phyloP scores from a whole-genome alignment of 2,113 vertebrate species.

The Okapia johnstoni region DNA sequence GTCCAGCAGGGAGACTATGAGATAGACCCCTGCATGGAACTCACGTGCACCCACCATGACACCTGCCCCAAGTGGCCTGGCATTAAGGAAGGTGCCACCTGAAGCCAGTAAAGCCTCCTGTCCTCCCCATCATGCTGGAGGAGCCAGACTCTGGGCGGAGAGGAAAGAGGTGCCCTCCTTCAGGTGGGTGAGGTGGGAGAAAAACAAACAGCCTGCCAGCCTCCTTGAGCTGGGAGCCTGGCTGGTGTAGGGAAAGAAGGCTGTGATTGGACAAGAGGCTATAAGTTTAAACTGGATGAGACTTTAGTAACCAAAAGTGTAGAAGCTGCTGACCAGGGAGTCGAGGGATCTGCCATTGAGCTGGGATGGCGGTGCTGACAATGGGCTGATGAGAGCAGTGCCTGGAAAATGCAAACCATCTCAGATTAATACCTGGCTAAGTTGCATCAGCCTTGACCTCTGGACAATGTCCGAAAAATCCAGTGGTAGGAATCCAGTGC shows the following conservation, averaged over 20 bases:
- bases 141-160: not conserved
- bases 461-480: not conserved
- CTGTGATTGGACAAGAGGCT: not conserved
- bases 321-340: not conserved
- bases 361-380: not conserved
- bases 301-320: not conserved
- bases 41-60: not conserved
- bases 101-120: not conserved
- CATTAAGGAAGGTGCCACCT: not conserved
- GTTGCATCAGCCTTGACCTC: not conserved
- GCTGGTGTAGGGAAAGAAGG: fast-evolving
- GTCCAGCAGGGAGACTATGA: not conserved
- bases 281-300: not conserved
- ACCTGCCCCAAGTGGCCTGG: not conserved
- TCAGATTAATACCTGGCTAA: not conserved
- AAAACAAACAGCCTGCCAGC: not conserved
- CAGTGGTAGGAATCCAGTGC: fast-evolving
- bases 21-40: not conserved
- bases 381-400: not conserved
- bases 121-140: not conserved
- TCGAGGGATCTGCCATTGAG: not conserved
- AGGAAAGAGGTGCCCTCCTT: not conserved
- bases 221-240: not conserved
- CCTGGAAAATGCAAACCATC: not conserved
- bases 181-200: not conserved